Base-by-base conservation (phyloP, 2,797 vertebrate genomes). In the Podargus strigoides region DNA sequence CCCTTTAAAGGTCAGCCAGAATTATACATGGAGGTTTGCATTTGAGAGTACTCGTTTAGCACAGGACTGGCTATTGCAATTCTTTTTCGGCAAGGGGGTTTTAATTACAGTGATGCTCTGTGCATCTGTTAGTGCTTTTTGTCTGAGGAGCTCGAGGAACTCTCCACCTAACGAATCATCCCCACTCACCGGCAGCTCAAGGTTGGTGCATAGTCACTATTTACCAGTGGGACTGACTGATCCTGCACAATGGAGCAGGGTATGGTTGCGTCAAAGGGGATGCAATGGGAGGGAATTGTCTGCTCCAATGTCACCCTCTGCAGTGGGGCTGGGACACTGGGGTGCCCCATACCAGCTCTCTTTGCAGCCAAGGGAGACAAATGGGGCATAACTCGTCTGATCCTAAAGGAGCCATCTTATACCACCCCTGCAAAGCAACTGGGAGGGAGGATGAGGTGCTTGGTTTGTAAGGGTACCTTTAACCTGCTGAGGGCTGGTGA, bases 1-100 rank as follows among this genome's bases (percentile, higher is more conserved):
- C 27, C 83, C 44, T 80, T 24, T 50, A 77, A 94, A 94, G 91
- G 82, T 85, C 90, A 95, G 44, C 39, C 53, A 69, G 78, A 81
- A 63, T 60, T 32, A 14, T 18, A 7, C 0, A 2, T 12, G n/a
- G 62, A 56, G 60, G 50, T 21, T 68, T 82, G 44, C 24, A 34
- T 67, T 46, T 42, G 53, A 60, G 58, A 75, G 66, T 4, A 22
- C 24, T 46, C 13, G 1, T 14, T 88, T 18, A 74, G 70, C 56
- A 41, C 41, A 18, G 36, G 37, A 10, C 64, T 69, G 85, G 37
- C 49, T 47, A 5, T 13, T 87, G 75, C 72, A 63, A 5, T 7
- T 72, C 30, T 34, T 73, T 60, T 62, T 68, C 23, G 37, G 32
- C 47, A 60, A 53, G 55, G n/a, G 47, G 16, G 8, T 87, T 93